Conservation (phyloP, 1,140 invertebrate species). For the Pogonus chalceus region DNA sequence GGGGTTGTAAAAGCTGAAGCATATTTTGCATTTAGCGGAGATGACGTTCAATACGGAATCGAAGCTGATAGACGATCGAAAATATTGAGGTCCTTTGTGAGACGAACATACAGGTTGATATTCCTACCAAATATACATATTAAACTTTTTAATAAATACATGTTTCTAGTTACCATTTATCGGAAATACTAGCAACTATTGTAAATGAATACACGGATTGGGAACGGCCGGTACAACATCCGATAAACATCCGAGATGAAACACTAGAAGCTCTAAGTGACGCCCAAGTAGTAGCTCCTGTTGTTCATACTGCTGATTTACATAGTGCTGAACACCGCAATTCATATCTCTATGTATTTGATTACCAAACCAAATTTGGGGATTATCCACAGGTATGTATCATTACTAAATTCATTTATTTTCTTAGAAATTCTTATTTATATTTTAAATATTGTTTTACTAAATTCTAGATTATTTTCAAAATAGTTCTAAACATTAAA, state of each 20-base stretch:
- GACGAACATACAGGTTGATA: constrained; percentile 68
- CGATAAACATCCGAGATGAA: constrained; percentile 86
- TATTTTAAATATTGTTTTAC: too few relatives aligned
- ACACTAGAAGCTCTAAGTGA: constrained; percentile 89
- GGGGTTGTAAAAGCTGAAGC: constrained; percentile 82
- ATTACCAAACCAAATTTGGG: constrained; percentile 86
- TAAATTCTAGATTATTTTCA: too few relatives aligned
- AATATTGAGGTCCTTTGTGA: constrained; percentile 83
- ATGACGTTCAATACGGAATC: constrained; percentile 86
- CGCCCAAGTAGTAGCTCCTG: constrained; percentile 84
- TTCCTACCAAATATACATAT: background rate
- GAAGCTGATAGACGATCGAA: constrained; percentile 74
- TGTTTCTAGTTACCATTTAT: constrained; percentile 55
- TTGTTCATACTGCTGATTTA: constrained; percentile 82
- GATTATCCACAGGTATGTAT: constrained; percentile 80
- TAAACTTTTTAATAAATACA: background rate
- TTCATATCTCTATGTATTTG: constrained; percentile 87
- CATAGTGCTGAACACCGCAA: constrained; percentile 75
- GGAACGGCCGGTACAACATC: constrained; percentile 87
- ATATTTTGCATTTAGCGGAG: constrained; percentile 79
- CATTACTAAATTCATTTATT: too few relatives aligned
- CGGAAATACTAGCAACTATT: constrained; percentile 75
- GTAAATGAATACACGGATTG: constrained; percentile 97
- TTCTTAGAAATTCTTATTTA: too few relatives aligned
- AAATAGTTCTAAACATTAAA: too few relatives aligned